Base-by-base conservation (phyloP, 2,888 invertebrate species). In the Leptogaster cylindrica region DNA sequence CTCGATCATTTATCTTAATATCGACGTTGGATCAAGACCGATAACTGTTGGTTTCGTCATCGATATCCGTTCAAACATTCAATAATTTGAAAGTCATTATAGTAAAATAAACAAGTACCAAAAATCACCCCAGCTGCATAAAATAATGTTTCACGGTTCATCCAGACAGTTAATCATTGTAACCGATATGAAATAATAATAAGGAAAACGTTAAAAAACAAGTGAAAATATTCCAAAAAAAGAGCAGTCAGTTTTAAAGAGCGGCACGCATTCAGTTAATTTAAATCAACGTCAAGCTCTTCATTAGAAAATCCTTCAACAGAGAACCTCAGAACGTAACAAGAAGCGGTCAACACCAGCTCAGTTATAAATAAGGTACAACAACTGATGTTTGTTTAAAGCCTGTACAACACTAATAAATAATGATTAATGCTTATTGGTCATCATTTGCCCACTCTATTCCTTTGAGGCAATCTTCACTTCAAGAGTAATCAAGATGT, bases 381-480 rank as follows among this genome's bases (percentile, higher is more conserved):
- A 58, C 51, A 67, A 65, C 65, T 68, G 58, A 68, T 70, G 70
- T 70, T 70, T 70, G 68, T 68, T 68, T 70, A 70, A 70, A 69
- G 67, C 51, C 48, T 67, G 63, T 67, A 48, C 66, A 69, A 68
- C 69, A 70, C 70, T 70, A 67, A 70, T 70, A 70, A 70, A 69
- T 66, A 70, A 70, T 70, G 70, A 70, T 70, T 70, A 70, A 70
- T 70, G 70, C 44, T 70, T 70, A 70, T 70, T 70, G 70, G 64
- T 50, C 70, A 70, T 70, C 70, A 68, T 67, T 70, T 68, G 61
- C 66, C 70, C 67, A 70, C 64, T 68, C 66, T 41, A 65, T 69
- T 67, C 65, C 65, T 67, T 41, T 44, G 65, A 46, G 51, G 67
- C 58, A 51, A 65, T 65, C 65, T 64, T 50, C 66, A 39, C 67